Percentiles rank a stretch among this genome's conserved stretches.
Evolutionary conservation across 2,888 invertebrate species (phyloP).

Genomic region (Epicampocera succincta): DNA sequence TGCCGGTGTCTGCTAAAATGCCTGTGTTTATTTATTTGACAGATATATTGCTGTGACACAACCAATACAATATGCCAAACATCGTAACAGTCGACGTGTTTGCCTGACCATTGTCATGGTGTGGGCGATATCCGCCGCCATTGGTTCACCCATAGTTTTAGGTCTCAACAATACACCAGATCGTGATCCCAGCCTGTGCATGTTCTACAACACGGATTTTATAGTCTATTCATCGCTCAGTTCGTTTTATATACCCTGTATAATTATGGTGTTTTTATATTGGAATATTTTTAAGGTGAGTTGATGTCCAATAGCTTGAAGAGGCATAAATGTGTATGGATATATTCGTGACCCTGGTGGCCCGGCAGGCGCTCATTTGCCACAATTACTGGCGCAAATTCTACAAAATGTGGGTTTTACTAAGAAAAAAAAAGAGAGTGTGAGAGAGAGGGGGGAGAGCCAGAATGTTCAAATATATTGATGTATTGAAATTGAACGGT

Average conservation of each 20-base stretch:
- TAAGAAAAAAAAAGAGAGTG: not conserved
- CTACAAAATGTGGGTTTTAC: not conserved
- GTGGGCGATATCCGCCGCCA: conserved; percentile 97
- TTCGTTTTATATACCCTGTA: conserved; percentile 99
- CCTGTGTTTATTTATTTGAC: conserved; percentile 76
- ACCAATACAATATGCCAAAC: conserved; percentile 99
- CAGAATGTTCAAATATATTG: conserved; percentile 31
- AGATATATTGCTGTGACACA: conserved; percentile 99
- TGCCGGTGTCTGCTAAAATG: not conserved
- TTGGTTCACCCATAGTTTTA: conserved; percentile 97
- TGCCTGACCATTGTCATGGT: conserved; percentile 97
- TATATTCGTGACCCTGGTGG: not conserved
- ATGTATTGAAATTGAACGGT: conserved; percentile 27
- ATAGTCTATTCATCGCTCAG: conserved; percentile 98
- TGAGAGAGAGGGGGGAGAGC: no score
- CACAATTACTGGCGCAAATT: not conserved
- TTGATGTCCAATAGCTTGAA: not conserved
- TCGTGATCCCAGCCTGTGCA: conserved; percentile 91
- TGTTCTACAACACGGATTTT: conserved; percentile 99
- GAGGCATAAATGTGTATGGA: no score
- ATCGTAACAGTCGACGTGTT: conserved; percentile 97
- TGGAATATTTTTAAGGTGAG: conserved; percentile 98
- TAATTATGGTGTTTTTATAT: conserved; percentile 99
- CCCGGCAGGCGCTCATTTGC: not conserved
- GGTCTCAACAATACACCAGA: conserved; percentile 97